Evolutionary conservation across 2,113 vertebrate species (phyloP), one percentile per base, ranked within the genome.

Genomic region (Sinocyclocheilus rhinocerous): DNA sequence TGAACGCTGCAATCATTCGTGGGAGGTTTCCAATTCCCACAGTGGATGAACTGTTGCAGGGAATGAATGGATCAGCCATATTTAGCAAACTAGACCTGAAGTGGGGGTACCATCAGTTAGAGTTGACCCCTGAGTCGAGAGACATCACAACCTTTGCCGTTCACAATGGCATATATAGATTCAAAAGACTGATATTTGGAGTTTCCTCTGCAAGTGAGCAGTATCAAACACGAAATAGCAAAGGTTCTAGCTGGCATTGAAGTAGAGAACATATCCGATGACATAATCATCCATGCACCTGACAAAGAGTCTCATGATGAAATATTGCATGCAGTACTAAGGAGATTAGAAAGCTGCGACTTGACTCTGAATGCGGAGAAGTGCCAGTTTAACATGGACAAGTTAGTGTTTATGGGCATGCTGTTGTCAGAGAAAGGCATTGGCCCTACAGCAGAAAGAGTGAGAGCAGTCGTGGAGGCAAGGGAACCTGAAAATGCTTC

Each of bases 331-430:
- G 29, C 29, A 20, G 67, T 70, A 36, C 29, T 70, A 36, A 70
- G 15, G 16, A 70, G 67, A 70, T 15, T 70, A 29, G 33, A 70
- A 20, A 70, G 6, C 29, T 36, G 67, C 0, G 6, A 13, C 67
- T 39, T 39, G 33, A 70, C 67, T 36, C 67, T 36, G 33, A 85
- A 86, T 72, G 67, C 13, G 20, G 84, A 77, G 7, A 88, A 86
- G 20, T 85, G 80, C 20, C 45, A 78, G 63, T 88, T 88, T 45
- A 82, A 83, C 59, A 88, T 88, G 84, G 80, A 88, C 70, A 67
- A 20, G 6, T 24, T 83, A 9, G 36, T 86, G 4, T 84, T 83
- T 65, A 84, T 83, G 84, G 63, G 80, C 13, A 73, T 88, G 36
- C n/a, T 85, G 11, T 59, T 85, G 29, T 76, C 72, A 59, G 13